Evolutionary conservation across 2,888 invertebrate species (phyloP).

Genomic region (Dryadula phaetusa): DNA sequence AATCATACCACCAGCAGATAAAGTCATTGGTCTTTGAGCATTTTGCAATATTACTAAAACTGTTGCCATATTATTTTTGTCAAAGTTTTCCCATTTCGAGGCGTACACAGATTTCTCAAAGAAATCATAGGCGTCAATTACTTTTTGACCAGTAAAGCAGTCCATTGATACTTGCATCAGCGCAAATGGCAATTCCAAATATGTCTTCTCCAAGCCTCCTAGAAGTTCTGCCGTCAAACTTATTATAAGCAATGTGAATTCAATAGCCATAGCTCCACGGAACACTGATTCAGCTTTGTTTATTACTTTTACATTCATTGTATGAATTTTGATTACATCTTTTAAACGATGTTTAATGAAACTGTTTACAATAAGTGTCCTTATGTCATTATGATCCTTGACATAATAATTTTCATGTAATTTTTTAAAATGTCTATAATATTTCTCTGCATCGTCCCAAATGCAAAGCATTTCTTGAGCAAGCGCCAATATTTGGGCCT

Average conservation of each 20-base stretch:
- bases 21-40: conserved; percentile 60
- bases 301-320: conserved; percentile 52
- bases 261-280: conserved; percentile 57
- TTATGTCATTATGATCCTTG: conserved; percentile 1
- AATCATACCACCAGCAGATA: conserved; percentile 66
- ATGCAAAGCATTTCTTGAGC: conserved; percentile 57
- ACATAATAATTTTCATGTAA: neutral
- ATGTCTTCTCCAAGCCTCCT: conserved; percentile 19
- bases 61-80: conserved; percentile 59
- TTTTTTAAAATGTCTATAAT: conserved; percentile 33
- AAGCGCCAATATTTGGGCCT: conserved; percentile 62
- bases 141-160: conserved; percentile 37
- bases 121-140: conserved; percentile 59
- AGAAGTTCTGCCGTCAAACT: conserved; percentile 51
- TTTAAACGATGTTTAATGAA: conserved; percentile 53
- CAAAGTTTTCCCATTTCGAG: conserved; percentile 69
- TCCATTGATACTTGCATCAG: conserved; percentile 10
- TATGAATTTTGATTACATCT: conserved; percentile 55
- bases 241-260: conserved; percentile 56
- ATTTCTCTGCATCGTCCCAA: conserved; percentile 55
- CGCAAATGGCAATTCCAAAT: conserved; percentile 50
- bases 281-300: conserved; percentile 55
- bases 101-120: conserved; percentile 63
- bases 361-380: conserved; percentile 49
- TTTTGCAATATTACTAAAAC: conserved; percentile 61